These are phyloP conservation scores for Syrista parreyssii DNA, from an alignment of 2,888 invertebrate genomes.

Conservation along the genomic window DNA sequence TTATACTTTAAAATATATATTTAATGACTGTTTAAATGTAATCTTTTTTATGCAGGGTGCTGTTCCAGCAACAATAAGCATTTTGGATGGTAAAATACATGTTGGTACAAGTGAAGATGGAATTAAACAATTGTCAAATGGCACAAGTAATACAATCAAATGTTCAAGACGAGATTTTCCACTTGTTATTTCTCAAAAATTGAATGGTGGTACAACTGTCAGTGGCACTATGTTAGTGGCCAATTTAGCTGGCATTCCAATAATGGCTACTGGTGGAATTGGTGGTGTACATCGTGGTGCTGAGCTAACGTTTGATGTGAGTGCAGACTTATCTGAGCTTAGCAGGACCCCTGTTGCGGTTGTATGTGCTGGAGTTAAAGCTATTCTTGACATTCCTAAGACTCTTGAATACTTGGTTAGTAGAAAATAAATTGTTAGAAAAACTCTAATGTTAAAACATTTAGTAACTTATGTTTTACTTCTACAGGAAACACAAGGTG, in stretches of 20 bases:
- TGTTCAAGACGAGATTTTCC: conserved; percentile 90
- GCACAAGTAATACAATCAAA: conserved; percentile 73
- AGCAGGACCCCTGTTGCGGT: conserved; percentile 89
- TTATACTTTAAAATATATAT: conserved; percentile 27
- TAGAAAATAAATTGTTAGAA: conserved; percentile 18
- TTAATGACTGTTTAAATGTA: not conserved
- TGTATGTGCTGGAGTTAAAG: conserved; percentile 96
- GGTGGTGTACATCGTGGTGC: conserved; percentile 96
- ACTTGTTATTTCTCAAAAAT: conserved; percentile 75
- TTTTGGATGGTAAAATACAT: conserved; percentile 84
- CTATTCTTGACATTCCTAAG: conserved; percentile 93
- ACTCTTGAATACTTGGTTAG: conserved; percentile 93
- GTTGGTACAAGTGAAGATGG: conserved; percentile 79
- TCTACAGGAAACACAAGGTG: conserved; percentile 91
- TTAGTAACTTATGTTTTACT: not conserved
- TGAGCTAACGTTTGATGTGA: conserved; percentile 89
- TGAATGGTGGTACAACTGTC: conserved; percentile 95
- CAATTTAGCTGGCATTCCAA: conserved; percentile 81
- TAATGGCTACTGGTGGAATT: conserved; percentile 95
- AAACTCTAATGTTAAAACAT: not conserved
- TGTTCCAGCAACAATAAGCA: conserved; percentile 92
- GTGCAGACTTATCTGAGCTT: conserved; percentile 93
- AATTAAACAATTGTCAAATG: conserved; percentile 74
- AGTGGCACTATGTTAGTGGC: conserved; percentile 93
- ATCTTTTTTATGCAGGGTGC: conserved; percentile 73